Base-by-base conservation (phyloP, 1,140 invertebrate genomes). In the Drosophila pruinosa region DNA sequence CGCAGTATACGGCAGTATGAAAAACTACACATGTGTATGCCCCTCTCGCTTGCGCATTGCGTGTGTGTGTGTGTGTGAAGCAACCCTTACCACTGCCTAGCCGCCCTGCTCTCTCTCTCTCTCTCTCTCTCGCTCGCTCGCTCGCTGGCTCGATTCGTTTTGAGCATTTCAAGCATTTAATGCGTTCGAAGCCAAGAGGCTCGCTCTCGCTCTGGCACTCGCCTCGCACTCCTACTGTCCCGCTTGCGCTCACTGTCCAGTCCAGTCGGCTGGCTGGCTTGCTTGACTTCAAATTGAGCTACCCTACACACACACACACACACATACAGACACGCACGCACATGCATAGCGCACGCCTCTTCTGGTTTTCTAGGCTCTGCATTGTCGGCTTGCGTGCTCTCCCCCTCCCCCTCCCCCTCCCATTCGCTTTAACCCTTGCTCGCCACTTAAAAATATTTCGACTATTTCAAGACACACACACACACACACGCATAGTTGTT, bases 361-460 rank as follows among this genome's bases (percentile, higher is more conserved):
- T 68, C 14, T 63, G 26, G 12, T 7, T 28, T 47, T 31, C 59
- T 56, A 65, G 68, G 68, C 52, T 50, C 58, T 50, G 26, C 41
- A 22, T 34, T 36, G 17, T 19, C 21, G 4, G 17, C 15, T 64
- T 71, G 59, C 62, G 61, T 57, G 61, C 28, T 57, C 4, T 7
- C 7, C 5, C 15, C 0, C 14, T 31, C 12, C 19, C 10, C 19
- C 28, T 12, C 22, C 17, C 6, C 19, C 52, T 22, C 4, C 12
- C 43, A 3, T 8, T 12, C 8, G 5, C 45, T 1, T 2, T 14
- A 17, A 7, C 10, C 41, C n/a, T n/a, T n/a, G n/a, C n/a, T 5
- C 24, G n/a, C 26, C 22, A 10, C 15, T 28, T 22, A 34, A 45
- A 73, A 86, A 86, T 85, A 85, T 86, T 85, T 85, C 76, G 63